Percentiles rank a stretch among this genome's conserved stretches.
These are phyloP conservation scores for Formicarius rufipectus DNA, from an alignment of 2,113 vertebrate genomes.

Conservation along the genomic window DNA sequence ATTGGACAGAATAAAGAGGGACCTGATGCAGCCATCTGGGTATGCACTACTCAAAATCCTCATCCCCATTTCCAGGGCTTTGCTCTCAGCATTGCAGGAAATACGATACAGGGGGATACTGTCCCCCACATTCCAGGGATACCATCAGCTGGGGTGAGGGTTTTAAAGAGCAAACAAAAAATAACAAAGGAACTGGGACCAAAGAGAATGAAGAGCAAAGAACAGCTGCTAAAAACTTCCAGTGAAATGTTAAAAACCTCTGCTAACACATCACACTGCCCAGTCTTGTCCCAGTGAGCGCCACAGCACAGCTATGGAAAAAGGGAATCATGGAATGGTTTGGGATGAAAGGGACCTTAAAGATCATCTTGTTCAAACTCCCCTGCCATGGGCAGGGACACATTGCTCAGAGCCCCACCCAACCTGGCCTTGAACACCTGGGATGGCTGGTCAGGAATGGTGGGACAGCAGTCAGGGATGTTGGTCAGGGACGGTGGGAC, in stretches of 20 bases:
- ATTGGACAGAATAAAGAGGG: neutral
- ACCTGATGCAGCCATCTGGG: fast-evolving
- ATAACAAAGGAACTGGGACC: neutral
- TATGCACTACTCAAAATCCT: neutral
- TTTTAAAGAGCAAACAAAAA: neutral
- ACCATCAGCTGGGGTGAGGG: neutral
- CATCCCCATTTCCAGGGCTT: neutral
- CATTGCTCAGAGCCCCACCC: neutral
- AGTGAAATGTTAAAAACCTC: neutral
- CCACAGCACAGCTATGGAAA: neutral
- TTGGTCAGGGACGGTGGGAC: neutral
- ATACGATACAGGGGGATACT: neutral
- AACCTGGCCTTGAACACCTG: neutral
- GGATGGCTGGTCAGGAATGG: neutral
- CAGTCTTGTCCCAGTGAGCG: neutral
- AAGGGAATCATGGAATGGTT: neutral
- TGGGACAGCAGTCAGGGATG: neutral
- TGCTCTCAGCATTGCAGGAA: neutral
- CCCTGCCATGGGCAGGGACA: neutral
- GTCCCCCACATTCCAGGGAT: neutral
- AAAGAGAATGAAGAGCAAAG: neutral
- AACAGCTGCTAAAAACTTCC: neutral
- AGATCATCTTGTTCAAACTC: neutral
- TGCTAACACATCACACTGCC: neutral
- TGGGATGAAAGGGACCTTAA: neutral